Evolutionary conservation across 1,140 invertebrate genomes (phyloP).

Genomic region (Cydia strobilella): DNA sequence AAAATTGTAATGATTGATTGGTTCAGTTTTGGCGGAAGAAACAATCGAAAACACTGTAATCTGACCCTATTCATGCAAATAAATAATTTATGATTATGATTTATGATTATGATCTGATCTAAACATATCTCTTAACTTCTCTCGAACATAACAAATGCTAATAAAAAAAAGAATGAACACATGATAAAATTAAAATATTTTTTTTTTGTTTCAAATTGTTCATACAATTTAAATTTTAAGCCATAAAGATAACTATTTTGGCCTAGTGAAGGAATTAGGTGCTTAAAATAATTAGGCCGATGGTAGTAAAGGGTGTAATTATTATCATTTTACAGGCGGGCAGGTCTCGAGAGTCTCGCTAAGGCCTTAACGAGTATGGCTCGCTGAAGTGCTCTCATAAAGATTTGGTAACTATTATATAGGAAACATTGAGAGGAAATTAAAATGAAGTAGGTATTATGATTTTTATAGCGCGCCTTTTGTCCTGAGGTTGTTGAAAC

Average conservation of each 20-base stretch:
- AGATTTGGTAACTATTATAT: constrained; percentile 25
- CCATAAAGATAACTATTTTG: constrained; percentile 6
- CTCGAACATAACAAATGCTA: too few relatives aligned
- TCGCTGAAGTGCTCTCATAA: constrained; percentile 13
- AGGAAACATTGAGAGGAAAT: constrained; percentile 1
- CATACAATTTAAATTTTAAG: neutral
- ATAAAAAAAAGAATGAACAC: too few relatives aligned
- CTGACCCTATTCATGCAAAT: too few relatives aligned
- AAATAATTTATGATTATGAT: too few relatives aligned
- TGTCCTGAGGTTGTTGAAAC: neutral
- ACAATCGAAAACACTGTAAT: too few relatives aligned
- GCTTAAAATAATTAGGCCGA: constrained; percentile 29
- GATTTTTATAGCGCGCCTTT: neutral
- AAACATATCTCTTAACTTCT: too few relatives aligned
- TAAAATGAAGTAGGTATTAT: neutral
- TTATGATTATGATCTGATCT: too few relatives aligned
- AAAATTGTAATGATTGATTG: too few relatives aligned
- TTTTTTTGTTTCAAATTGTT: neutral
- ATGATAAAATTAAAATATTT: too few relatives aligned
- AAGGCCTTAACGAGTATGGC: constrained; percentile 22
- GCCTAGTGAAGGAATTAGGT: constrained; percentile 19
- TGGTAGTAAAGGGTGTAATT: constrained; percentile 29
- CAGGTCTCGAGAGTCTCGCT: constrained; percentile 12
- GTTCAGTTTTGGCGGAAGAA: too few relatives aligned
- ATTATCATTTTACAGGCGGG: constrained; percentile 28